These are phyloP conservation scores for Xylocampa areola DNA, from an alignment of 2,888 invertebrate species.

Conservation along the genomic window DNA sequence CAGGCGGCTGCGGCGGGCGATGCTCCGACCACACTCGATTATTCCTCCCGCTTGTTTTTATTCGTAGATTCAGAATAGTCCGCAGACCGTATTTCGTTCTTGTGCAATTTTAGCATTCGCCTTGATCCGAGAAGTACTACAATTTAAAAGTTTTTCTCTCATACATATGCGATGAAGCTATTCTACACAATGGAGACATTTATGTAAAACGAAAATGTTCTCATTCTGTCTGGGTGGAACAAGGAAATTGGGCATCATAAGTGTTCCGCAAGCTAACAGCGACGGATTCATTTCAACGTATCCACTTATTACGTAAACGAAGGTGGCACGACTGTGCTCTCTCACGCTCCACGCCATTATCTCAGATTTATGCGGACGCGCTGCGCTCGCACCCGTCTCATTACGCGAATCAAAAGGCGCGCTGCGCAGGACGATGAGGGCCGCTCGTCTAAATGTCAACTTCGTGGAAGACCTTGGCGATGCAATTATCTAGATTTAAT, in stretches of 20 bases:
- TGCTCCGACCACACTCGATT: constrained; percentile 32
- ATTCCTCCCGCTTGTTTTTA: constrained; percentile 24
- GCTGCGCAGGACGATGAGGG: constrained; percentile 67
- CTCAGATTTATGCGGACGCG: constrained; percentile 82
- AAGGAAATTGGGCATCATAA: constrained; percentile 74
- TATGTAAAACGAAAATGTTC: constrained; percentile 60
- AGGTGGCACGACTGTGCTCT: constrained; percentile 83
- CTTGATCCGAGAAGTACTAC: constrained; percentile 3
- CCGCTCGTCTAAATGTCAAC: constrained; percentile 82
- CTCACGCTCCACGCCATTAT: constrained; percentile 85
- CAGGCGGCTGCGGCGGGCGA: constrained; percentile 37
- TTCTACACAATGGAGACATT: constrained; percentile 26
- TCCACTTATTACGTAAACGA: constrained; percentile 83
- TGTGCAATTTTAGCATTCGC: constrained; percentile 8
- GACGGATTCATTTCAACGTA: constrained; percentile 75
- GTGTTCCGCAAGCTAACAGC: constrained; percentile 65
- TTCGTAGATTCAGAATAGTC: constrained; percentile 15
- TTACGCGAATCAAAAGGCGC: constrained; percentile 82
- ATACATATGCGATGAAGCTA: constrained; percentile 27
- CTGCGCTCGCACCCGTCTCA: constrained; percentile 81
- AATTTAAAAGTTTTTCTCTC: constrained; percentile 9
- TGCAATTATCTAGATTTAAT: constrained; percentile 83
- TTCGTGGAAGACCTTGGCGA: constrained; percentile 80
- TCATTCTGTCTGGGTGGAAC: constrained; percentile 62
- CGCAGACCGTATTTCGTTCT: constrained; percentile 3